A percentile compares a stretch with the other conserved stretches of the same genome.
These are phyloP conservation scores for Ichneumon xanthorius DNA, from an alignment of 2,888 invertebrate genomes.

Conservation along the genomic window DNA sequence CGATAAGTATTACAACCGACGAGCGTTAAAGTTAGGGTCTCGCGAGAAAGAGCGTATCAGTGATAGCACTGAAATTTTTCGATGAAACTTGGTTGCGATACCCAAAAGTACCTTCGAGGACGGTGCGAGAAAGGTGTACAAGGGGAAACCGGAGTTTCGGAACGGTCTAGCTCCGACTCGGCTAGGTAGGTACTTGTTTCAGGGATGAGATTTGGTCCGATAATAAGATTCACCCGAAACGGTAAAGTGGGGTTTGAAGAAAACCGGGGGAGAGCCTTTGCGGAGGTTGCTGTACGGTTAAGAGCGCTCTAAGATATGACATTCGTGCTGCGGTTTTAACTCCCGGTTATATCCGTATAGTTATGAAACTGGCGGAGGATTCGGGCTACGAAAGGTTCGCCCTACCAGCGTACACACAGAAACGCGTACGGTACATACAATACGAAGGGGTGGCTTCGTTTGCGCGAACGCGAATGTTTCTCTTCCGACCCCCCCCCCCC, in stretches of 20 bases:
- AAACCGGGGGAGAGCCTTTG: constrained; percentile 45
- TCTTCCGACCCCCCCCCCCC: too few relatives aligned
- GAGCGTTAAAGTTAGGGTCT: constrained; percentile 11
- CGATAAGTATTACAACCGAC: constrained; percentile 10
- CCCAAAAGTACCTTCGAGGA: constrained; percentile 65
- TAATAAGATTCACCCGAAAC: constrained; percentile 82
- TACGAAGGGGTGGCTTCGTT: constrained; percentile 20
- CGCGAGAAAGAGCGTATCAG: constrained; percentile 33
- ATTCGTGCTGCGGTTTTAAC: constrained; percentile 84
- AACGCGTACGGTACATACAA: constrained; percentile 8
- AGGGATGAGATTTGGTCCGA: constrained; percentile 82
- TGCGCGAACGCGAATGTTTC: constrained; percentile 28
- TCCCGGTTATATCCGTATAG: constrained; percentile 82
- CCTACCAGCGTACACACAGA: constrained; percentile 35
- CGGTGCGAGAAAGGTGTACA: constrained; percentile 21
- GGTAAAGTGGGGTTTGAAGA: constrained; percentile 58
- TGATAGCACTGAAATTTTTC: constrained; percentile 51
- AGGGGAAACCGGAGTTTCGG: constrained; percentile 37
- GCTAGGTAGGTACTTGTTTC: constrained; percentile 77
- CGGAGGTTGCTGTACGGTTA: constrained; percentile 56
- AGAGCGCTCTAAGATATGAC: constrained; percentile 82
- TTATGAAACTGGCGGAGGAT: constrained; percentile 82
- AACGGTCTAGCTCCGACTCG: constrained; percentile 45
- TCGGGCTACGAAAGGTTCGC: constrained; percentile 73
- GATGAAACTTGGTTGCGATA: constrained; percentile 64